phyloP scores from a whole-genome alignment of 2,888 invertebrate genomes.

The Phania funesta region DNA sequence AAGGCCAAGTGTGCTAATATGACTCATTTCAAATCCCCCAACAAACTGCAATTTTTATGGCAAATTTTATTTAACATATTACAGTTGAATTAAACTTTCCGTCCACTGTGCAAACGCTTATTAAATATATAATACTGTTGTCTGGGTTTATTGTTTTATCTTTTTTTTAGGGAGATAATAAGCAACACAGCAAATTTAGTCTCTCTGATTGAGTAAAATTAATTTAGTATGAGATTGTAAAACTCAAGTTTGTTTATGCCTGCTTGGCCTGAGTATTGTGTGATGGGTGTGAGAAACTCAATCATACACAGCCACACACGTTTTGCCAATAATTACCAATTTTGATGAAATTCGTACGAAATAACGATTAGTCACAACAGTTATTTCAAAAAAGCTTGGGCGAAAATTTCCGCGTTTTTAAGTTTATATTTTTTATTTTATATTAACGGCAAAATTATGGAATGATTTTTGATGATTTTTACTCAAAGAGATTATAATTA shows the following conservation, averaged over 20 bases:
- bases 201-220: slow-evolving; percentile 18
- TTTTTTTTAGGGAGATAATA: not conserved
- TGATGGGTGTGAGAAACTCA: slow-evolving; percentile 24
- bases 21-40: too few relatives aligned
- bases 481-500: too few relatives aligned
- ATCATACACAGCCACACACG: slow-evolving; percentile 10
- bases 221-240: not conserved
- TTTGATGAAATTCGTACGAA: slow-evolving; percentile 61
- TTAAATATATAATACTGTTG: not conserved
- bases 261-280: not conserved
- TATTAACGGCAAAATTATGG: slow-evolving; percentile 21
- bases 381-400: slow-evolving; percentile 60
- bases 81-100: too few relatives aligned
- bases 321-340: slow-evolving; percentile 32
- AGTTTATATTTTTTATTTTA: not conserved
- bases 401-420: slow-evolving; percentile 27
- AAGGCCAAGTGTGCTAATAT: too few relatives aligned
- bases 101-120: too few relatives aligned
- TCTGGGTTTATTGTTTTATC: not conserved
- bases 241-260: not conserved
- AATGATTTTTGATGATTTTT: not conserved
- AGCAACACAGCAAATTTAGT: not conserved
- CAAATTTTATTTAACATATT: too few relatives aligned
- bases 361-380: slow-evolving; percentile 59
- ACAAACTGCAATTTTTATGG: too few relatives aligned